Percentiles rank a stretch among this genome's conserved stretches.
Evolutionary conservation across 2,888 invertebrate genomes (phyloP).

Genomic region (Oscheius sp.): DNA sequence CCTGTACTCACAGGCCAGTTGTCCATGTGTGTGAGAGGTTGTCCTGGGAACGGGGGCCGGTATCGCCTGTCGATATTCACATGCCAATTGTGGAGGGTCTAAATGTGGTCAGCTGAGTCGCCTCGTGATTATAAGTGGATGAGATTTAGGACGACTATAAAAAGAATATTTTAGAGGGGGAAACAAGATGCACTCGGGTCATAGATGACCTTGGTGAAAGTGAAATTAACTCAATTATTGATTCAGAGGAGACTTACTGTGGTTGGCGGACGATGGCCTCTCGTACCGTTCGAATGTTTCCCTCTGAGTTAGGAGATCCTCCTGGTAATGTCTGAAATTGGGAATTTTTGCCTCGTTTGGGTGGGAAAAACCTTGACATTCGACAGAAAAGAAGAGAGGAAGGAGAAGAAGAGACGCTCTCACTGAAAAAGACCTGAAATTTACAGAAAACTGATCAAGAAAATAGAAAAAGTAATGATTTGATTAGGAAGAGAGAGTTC

Average conservation of each 20-base stretch:
- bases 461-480: too few relatives aligned
- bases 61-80: constrained; percentile 38
- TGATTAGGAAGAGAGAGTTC: neutral
- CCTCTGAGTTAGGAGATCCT: constrained; percentile 51
- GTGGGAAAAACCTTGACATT: constrained; percentile 11
- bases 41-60: constrained; percentile 18
- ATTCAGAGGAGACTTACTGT: neutral
- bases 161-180: neutral
- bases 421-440: neutral
- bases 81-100: constrained; percentile 31
- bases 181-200: constrained; percentile 30
- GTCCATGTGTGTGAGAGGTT: constrained; percentile 27
- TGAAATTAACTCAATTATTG: neutral
- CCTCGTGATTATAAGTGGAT: neutral
- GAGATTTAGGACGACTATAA: neutral
- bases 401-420: too few relatives aligned
- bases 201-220: constrained; percentile 25
- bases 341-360: neutral
- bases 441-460: neutral
- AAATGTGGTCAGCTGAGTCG: neutral
- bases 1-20: constrained; percentile 43
- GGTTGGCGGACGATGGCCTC: constrained; percentile 38
- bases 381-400: neutral
- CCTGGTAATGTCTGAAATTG: neutral
- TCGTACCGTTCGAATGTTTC: constrained; percentile 68